These are phyloP conservation scores for Acanthococcus lagerstroemiae DNA, from an alignment of 2,888 invertebrate species.

Conservation along the genomic window DNA sequence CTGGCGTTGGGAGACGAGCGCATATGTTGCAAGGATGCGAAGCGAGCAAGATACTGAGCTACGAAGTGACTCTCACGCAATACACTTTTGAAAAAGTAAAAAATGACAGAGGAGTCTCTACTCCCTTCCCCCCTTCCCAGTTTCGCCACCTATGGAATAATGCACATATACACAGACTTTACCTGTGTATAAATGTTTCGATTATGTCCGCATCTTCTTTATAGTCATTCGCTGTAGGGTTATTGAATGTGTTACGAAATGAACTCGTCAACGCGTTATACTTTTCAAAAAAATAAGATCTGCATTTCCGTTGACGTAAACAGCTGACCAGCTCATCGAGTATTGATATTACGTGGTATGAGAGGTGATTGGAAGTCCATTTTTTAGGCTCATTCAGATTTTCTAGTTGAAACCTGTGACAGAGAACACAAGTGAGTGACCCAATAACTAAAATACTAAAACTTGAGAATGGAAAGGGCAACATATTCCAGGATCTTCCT, in stretches of 20 bases:
- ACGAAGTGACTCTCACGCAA: no score
- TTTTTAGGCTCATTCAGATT: constrained; percentile 38
- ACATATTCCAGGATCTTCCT: no score
- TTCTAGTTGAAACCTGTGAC: constrained; percentile 43
- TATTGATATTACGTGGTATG: constrained; percentile 45
- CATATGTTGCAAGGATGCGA: no score
- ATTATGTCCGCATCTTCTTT: not conserved
- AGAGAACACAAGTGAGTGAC: not conserved
- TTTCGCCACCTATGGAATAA: no score
- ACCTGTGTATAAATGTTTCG: not conserved
- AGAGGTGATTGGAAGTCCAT: constrained; percentile 47
- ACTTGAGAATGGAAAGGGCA: no score
- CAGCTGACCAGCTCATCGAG: constrained; percentile 44
- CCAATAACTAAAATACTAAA: not conserved
- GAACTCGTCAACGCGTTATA: not conserved
- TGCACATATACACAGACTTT: no score
- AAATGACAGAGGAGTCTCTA: no score
- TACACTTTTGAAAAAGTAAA: no score
- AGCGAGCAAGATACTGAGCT: no score
- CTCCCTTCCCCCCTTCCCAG: no score
- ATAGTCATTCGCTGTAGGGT: not conserved
- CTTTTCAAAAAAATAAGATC: not conserved
- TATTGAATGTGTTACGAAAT: not conserved
- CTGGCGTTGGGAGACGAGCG: no score
- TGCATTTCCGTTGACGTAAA: not conserved